Conservation (phyloP, 2,113 vertebrate genomes). For the Sphyrna mokarran region DNA sequence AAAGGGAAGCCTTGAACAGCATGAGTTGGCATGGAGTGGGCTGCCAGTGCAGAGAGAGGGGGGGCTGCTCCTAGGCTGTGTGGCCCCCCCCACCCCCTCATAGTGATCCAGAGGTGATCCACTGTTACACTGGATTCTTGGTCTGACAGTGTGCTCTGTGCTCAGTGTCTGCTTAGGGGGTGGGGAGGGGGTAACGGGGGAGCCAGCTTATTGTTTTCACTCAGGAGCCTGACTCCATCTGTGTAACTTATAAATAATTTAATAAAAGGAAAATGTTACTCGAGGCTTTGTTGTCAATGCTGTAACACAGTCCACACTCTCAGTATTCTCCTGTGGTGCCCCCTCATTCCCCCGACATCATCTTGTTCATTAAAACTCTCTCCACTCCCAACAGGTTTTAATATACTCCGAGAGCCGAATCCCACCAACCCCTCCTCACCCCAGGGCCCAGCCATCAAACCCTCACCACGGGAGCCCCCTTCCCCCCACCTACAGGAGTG, state of each 20-base stretch:
- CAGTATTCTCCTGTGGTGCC: neutral
- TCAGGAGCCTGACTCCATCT: neutral
- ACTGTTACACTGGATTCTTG: neutral
- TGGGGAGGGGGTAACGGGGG: neutral
- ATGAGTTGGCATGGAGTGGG: neutral
- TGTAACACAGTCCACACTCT: neutral
- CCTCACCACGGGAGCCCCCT: too few species aligned
- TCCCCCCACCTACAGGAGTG: too few species aligned
- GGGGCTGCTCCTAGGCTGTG: too few species aligned
- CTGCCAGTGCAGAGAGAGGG: neutral
- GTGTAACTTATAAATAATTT: conserved; percentile 22
- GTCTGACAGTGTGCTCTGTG: neutral
- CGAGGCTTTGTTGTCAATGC: neutral
- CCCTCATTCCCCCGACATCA: too few species aligned
- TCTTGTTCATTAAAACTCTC: too few species aligned
- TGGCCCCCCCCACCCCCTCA: too few species aligned
- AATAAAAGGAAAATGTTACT: neutral
- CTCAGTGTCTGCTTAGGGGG: neutral
- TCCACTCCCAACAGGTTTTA: too few species aligned
- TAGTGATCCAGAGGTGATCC: too few species aligned
- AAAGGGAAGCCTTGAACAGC: neutral
- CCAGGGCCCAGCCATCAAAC: too few species aligned
- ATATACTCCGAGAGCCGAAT: too few species aligned
- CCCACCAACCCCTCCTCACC: too few species aligned
- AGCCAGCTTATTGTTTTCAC: neutral